phyloP scores from a whole-genome alignment of 2,888 invertebrate genomes.

The Antheraea yamamai region DNA sequence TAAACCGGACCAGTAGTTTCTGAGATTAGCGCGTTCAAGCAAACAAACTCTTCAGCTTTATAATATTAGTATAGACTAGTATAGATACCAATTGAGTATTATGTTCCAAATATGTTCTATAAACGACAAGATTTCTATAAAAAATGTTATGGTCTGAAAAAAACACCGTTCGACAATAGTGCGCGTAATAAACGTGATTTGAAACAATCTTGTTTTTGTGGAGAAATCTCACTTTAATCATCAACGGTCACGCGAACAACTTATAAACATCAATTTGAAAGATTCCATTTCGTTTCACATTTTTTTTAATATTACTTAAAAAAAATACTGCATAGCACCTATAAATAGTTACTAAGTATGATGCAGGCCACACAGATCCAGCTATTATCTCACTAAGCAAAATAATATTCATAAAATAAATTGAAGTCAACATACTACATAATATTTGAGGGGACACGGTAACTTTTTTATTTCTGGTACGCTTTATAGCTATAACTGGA shows the following conservation, averaged over 20 bases:
- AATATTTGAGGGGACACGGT: neutral
- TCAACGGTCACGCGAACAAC: constrained; percentile 64
- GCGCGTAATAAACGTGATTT: constrained; percentile 66
- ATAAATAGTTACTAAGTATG: neutral
- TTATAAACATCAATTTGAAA: constrained; percentile 34
- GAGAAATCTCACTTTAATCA: constrained; percentile 66
- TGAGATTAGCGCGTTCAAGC: no score
- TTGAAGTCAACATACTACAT: neutral
- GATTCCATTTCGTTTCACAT: constrained; percentile 30
- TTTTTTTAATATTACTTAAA: neutral
- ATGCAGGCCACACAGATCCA: neutral
- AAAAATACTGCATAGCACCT: constrained; percentile 30
- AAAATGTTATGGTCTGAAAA: constrained; percentile 51
- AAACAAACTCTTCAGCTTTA: no score
- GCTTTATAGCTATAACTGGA: neutral
- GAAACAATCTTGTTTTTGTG: constrained; percentile 67
- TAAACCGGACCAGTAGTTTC: no score
- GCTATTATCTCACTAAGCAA: neutral
- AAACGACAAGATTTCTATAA: constrained; percentile 46
- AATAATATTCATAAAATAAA: neutral
- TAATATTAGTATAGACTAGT: no score
- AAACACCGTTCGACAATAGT: constrained; percentile 54
- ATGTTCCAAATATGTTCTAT: neutral
- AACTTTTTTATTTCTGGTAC: neutral
- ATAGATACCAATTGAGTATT: neutral